These are phyloP conservation scores for Volucella zonaria DNA, from an alignment of 2,888 invertebrate genomes.

Conservation along the genomic window DNA sequence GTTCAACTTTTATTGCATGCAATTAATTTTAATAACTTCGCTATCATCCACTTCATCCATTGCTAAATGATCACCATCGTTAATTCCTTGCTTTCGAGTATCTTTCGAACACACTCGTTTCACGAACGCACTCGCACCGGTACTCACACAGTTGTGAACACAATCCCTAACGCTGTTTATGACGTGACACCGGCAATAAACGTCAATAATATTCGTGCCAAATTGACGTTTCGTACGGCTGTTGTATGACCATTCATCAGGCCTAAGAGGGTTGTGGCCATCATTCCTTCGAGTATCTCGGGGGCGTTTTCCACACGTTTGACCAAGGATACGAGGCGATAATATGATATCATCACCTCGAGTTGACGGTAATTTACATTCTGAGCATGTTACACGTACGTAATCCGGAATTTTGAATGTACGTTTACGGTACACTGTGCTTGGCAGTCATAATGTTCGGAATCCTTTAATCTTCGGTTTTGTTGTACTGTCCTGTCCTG, in stretches of 20 bases:
- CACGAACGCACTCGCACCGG: not conserved
- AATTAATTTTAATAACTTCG: constrained; percentile 33
- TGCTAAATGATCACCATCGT: constrained; percentile 3
- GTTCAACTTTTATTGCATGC: constrained; percentile 28
- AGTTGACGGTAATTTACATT: constrained; percentile 27
- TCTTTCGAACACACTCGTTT: not conserved
- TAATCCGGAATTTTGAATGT: constrained; percentile 15
- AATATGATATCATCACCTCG: constrained; percentile 25
- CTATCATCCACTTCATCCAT: constrained; percentile 1
- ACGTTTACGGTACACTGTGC: not conserved
- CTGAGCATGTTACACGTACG: constrained; percentile 20
- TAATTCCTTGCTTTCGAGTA: constrained; percentile 13
- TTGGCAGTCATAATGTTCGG: not conserved
- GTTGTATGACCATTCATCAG: constrained; percentile 29
- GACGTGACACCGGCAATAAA: constrained; percentile 54
- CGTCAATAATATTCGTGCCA: constrained; percentile 50
- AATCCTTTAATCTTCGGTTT: constrained; percentile 20
- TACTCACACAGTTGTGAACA: not conserved
- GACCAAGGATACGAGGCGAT: not conserved
- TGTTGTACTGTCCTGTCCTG: not conserved
- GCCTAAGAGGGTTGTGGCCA: constrained; percentile 5
- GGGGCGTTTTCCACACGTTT: not conserved
- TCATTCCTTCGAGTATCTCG: constrained; percentile 9
- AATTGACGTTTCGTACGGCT: constrained; percentile 38
- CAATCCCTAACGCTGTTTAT: constrained; percentile 31